phyloP scores from a whole-genome alignment of 2,888 invertebrate species.

The Drosophila fungiperda region DNA sequence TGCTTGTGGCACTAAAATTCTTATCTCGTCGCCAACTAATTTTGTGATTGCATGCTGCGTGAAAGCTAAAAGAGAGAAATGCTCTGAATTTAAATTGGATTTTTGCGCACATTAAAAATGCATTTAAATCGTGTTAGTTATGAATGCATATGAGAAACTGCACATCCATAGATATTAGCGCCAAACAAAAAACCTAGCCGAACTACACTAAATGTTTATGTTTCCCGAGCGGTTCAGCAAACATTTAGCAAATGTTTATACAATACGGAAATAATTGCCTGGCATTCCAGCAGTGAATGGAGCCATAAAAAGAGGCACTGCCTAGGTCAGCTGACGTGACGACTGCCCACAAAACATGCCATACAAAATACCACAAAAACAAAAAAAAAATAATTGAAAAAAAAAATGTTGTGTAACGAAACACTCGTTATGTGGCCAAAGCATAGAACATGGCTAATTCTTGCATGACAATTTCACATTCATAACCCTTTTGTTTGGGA shows the following conservation, averaged over 20 bases:
- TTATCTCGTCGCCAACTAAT: conserved; percentile 79
- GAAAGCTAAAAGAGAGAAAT: conserved; percentile 54
- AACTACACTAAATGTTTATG: conserved; percentile 76
- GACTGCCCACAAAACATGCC: conserved; percentile 54
- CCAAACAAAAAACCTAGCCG: background rate
- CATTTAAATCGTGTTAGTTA: conserved; percentile 76
- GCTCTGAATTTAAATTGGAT: conserved; percentile 84
- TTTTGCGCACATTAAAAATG: conserved; percentile 83
- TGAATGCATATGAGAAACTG: conserved; percentile 75
- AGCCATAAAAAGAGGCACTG: conserved; percentile 61
- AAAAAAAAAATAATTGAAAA: conserved; percentile 11
- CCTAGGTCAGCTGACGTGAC: conserved; percentile 66
- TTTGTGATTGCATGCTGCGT: conserved; percentile 74
- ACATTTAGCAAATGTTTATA: conserved; percentile 73
- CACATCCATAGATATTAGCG: background rate
- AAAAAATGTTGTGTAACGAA: conserved; percentile 60
- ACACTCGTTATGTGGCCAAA: conserved; percentile 70
- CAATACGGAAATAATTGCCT: conserved; percentile 70
- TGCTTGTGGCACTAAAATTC: conserved; percentile 67
- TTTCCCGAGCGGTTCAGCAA: conserved; percentile 77
- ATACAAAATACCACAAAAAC: conserved; percentile 17
- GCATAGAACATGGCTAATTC: conserved; percentile 82
- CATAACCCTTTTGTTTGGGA: conserved; percentile 78
- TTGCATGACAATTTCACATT: conserved; percentile 84
- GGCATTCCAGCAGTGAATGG: conserved; percentile 57